These are phyloP conservation scores for Kryphioiulus occultus DNA, from an alignment of 2,888 invertebrate genomes.

Conservation along the genomic window DNA sequence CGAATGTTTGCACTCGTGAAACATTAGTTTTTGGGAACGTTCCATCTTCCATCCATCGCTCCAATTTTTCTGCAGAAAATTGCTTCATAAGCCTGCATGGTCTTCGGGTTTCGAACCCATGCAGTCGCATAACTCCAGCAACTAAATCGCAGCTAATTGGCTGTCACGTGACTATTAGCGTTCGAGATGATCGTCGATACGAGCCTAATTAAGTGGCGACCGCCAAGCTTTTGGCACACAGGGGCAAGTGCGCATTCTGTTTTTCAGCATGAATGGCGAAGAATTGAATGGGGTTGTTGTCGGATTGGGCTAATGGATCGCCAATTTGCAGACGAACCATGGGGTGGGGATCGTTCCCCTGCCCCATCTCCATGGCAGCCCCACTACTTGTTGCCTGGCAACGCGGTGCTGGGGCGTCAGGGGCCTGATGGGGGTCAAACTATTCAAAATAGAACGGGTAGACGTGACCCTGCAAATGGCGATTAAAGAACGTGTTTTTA, in stretches of 20 bases:
- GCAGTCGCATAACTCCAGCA: neutral
- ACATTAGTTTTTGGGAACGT: no score
- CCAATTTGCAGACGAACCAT: slow-evolving; percentile 33
- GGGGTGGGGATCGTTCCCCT: neutral
- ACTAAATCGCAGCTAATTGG: neutral
- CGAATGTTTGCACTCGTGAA: no score
- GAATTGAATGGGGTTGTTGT: slow-evolving; percentile 28
- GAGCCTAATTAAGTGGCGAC: neutral
- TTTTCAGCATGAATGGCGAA: neutral
- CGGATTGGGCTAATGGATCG: slow-evolving; percentile 46
- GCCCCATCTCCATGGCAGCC: neutral
- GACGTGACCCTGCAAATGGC: no score
- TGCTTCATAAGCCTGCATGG: no score
- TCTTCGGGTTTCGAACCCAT: neutral
- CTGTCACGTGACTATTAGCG: neutral
- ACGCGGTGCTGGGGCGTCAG: no score
- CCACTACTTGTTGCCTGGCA: neutral
- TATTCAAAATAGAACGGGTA: no score
- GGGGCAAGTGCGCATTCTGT: neutral
- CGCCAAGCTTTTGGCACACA: neutral
- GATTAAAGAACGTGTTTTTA: no score
- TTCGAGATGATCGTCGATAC: neutral
- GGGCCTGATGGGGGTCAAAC: no score
- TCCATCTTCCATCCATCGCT: no score
- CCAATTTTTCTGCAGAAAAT: no score